These are phyloP conservation scores for Henricia sp. DNA, from an alignment of 53 echinoderm and acorn worm species.

Conservation along the genomic window DNA sequence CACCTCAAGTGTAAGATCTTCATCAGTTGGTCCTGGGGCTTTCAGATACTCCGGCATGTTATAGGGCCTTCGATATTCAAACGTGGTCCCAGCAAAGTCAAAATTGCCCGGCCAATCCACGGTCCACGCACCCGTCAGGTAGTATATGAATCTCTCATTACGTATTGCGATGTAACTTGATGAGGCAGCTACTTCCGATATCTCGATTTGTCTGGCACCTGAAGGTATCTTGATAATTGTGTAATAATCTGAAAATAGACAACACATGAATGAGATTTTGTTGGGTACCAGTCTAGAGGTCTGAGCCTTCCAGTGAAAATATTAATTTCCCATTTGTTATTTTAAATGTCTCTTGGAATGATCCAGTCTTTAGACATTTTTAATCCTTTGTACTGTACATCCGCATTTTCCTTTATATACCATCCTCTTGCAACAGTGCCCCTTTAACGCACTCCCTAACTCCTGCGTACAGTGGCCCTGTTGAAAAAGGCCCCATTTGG, in stretches of 20 bases:
- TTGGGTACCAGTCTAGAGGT: no score
- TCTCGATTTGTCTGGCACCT: conserved; percentile 81
- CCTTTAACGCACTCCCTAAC: no score
- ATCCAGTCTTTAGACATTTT: no score
- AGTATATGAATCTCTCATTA: conserved; percentile 80
- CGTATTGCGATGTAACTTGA: conserved; percentile 94
- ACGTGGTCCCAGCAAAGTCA: conserved; percentile 85
- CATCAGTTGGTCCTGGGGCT: conserved; percentile 82
- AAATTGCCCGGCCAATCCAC: conserved; percentile 99
- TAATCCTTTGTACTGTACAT: no score
- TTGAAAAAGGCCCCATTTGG: no score
- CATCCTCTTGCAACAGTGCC: no score
- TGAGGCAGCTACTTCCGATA: conserved; percentile 72
- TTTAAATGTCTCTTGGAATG: no score
- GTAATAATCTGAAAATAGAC: conserved; percentile 81
- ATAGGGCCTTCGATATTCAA: conserved; percentile 86
- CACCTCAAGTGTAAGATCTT: conserved; percentile 94
- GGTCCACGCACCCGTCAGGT: conserved; percentile 95
- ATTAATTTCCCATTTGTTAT: no score
- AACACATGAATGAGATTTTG: background rate
- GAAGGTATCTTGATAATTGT: conserved; percentile 81
- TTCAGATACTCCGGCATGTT: conserved; percentile 79
- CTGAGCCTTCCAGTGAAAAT: no score
- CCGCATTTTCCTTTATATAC: no score
- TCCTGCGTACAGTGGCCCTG: no score